Conservation (phyloP, 1,140 invertebrate genomes). For the Paramacrobiotus metropolitanus region DNA sequence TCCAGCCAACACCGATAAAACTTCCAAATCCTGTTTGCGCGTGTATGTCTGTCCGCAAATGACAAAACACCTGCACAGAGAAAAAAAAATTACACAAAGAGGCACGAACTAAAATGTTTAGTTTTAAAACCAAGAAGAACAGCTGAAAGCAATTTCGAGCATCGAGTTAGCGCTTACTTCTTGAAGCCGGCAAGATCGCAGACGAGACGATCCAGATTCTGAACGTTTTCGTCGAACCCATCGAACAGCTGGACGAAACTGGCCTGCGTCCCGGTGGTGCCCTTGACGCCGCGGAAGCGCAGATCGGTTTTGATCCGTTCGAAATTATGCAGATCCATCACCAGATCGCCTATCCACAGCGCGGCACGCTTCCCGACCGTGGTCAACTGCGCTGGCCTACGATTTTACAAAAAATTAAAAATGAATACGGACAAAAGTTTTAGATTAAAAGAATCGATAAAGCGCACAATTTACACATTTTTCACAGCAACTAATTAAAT, state of each 20-base stretch:
- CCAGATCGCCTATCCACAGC: conserved; percentile 79
- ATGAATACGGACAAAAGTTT: too few relatives aligned
- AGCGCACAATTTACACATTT: too few relatives aligned
- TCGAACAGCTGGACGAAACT: conserved; percentile 79
- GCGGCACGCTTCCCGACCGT: conserved; percentile 90
- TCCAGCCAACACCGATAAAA: conserved; percentile 43
- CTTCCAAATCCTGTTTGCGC: conserved; percentile 72
- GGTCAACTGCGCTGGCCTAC: conserved; percentile 70
- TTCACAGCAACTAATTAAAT: neutral
- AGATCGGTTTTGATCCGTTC: conserved; percentile 46
- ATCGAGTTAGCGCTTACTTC: too few relatives aligned
- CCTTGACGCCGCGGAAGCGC: conserved; percentile 84
- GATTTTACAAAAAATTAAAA: conserved; percentile 12
- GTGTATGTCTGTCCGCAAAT: conserved; percentile 92
- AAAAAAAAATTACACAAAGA: too few relatives aligned
- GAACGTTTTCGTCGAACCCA: conserved; percentile 14
- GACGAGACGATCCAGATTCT: conserved; percentile 50
- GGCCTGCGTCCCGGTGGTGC: conserved; percentile 92
- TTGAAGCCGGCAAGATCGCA: conserved; percentile 66
- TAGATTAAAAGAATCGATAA: too few relatives aligned
- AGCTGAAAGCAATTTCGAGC: too few relatives aligned
- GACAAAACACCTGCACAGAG: conserved; percentile 38
- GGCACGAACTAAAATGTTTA: too few relatives aligned
- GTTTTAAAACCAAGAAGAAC: too few relatives aligned
- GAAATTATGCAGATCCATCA: conserved; percentile 74